These are phyloP conservation scores for Xestia rhomboidea DNA, from an alignment of 2,888 invertebrate species.

Conservation along the genomic window DNA sequence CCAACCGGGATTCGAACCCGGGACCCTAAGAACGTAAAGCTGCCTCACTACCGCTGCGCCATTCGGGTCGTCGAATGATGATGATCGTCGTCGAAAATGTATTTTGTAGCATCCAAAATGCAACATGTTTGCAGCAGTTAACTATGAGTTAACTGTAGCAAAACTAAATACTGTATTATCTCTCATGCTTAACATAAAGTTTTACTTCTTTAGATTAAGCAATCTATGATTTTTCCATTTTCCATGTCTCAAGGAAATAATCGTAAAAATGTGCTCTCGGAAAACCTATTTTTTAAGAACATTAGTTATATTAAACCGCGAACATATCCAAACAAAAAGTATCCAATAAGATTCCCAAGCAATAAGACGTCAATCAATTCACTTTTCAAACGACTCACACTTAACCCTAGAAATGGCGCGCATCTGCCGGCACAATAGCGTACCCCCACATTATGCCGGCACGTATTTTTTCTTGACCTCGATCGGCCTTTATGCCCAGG, in stretches of 20 bases:
- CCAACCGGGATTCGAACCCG: too few species aligned
- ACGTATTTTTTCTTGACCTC: constrained; percentile 90
- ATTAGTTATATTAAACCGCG: neutral
- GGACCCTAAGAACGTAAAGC: too few species aligned
- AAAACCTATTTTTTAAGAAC: neutral
- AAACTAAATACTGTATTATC: neutral
- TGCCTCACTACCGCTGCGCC: too few species aligned
- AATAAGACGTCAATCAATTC: constrained; percentile 83
- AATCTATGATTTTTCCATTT: neutral
- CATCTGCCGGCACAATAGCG: constrained; percentile 88
- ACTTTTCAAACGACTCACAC: constrained; percentile 84
- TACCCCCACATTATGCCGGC: constrained; percentile 87
- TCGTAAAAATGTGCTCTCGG: too few species aligned
- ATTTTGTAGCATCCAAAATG: neutral
- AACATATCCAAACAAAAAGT: constrained; percentile 32
- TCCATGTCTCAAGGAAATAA: neutral
- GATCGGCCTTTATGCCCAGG: constrained; percentile 87
- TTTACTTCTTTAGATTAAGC: neutral
- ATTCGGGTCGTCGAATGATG: too few species aligned
- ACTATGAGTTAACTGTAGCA: neutral
- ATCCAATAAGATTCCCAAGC: constrained; percentile 62
- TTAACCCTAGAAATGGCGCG: constrained; percentile 86
- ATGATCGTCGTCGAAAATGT: neutral
- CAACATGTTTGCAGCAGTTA: neutral
- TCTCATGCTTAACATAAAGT: neutral